Conservation (phyloP, 2,113 vertebrate species). For the Camelus dromedarius region DNA sequence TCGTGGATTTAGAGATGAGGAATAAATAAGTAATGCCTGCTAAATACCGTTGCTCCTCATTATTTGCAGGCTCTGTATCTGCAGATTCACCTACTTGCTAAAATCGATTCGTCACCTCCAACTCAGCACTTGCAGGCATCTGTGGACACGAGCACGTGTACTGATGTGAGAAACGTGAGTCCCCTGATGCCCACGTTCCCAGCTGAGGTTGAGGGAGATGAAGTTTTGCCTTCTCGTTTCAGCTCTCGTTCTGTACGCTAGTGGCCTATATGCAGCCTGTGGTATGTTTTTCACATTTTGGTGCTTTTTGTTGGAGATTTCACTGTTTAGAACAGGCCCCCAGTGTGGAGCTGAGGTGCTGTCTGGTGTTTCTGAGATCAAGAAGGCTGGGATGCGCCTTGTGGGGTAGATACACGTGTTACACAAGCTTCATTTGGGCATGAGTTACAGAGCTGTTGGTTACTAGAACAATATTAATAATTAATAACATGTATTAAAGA, state of each 20-base stretch:
- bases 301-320: neutral
- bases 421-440: neutral
- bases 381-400: neutral
- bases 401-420: neutral
- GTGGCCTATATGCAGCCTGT: neutral
- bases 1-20: neutral
- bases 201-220: neutral
- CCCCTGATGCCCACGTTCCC: neutral
- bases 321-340: neutral
- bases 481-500: neutral
- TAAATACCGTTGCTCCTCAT: neutral
- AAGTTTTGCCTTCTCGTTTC: neutral
- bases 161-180: neutral
- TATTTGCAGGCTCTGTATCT: neutral
- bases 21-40: neutral
- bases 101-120: neutral
- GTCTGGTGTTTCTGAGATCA: neutral
- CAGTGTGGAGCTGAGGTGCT: neutral
- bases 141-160: rapidly evolving
- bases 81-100: neutral
- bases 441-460: neutral
- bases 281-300: neutral
- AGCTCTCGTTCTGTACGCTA: neutral
- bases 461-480: neutral
- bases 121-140: neutral